phyloP scores from a whole-genome alignment of 2,113 vertebrate genomes.

The Engystomops pustulosus region DNA sequence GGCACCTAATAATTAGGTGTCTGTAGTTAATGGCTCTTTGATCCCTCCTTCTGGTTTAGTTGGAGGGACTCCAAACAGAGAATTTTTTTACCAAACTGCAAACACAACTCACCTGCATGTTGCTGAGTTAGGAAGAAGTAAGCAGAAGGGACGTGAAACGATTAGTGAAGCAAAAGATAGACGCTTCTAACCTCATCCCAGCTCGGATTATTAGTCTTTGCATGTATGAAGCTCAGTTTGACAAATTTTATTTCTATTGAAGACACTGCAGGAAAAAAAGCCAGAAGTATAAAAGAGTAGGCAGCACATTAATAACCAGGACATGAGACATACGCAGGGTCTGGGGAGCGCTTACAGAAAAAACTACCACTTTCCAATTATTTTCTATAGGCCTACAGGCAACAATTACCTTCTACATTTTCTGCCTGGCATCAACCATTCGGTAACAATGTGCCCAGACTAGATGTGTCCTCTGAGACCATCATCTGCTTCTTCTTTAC shows the following conservation, averaged over 20 bases:
- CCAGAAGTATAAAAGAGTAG: not conserved
- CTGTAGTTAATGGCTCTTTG: not conserved
- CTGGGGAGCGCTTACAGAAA: not conserved
- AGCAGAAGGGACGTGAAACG: not conserved
- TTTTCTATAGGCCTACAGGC: not conserved
- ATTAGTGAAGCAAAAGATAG: slow-evolving; percentile 8
- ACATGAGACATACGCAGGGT: not conserved
- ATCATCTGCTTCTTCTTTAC: not conserved
- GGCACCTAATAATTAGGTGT: not conserved
- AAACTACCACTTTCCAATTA: not conserved
- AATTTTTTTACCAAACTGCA: slow-evolving; percentile 21
- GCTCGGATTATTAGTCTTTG: not conserved
- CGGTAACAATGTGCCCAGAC: not conserved
- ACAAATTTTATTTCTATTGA: not conserved
- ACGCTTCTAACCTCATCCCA: not conserved
- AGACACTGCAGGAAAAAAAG: not conserved
- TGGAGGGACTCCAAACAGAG: not conserved
- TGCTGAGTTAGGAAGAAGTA: not conserved
- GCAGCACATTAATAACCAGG: slow-evolving; percentile 20
- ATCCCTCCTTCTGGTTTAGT: not conserved
- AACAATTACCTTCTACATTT: too few species aligned
- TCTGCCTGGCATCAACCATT: not conserved
- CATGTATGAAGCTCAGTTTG: not conserved
- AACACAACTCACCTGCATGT: not conserved
- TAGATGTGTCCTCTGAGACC: not conserved